Conservation (phyloP, 2,888 invertebrate species). For the Metallyticus violacea region DNA sequence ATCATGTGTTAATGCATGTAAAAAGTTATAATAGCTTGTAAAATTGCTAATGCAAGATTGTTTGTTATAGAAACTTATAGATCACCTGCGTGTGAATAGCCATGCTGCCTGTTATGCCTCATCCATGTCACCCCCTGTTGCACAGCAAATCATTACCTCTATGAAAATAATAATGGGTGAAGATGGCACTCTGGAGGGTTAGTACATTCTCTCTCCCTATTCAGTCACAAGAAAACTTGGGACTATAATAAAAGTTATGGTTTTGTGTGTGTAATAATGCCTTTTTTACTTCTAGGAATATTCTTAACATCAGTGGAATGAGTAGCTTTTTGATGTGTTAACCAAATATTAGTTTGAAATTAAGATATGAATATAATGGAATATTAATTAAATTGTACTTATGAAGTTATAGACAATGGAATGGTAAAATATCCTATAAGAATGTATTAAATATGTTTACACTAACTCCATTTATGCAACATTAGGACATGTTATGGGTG, state of each 20-base stretch:
- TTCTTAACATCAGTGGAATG: too few relatives aligned
- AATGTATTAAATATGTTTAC: too few relatives aligned
- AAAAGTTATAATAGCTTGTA: not conserved
- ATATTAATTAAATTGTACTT: too few relatives aligned
- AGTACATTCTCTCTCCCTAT: not conserved
- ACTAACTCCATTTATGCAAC: too few relatives aligned
- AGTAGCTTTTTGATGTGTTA: too few relatives aligned
- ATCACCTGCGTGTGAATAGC: constrained; percentile 72
- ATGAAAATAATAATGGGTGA: constrained; percentile 84
- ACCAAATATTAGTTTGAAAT: too few relatives aligned
- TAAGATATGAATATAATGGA: too few relatives aligned
- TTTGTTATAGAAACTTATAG: constrained; percentile 62
- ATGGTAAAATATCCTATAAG: too few relatives aligned
- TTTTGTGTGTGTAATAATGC: not conserved
- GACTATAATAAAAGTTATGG: not conserved
- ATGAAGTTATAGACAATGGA: too few relatives aligned
- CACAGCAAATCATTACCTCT: constrained; percentile 85
- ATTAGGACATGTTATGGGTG: too few relatives aligned
- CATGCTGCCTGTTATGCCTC: constrained; percentile 85
- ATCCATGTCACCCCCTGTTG: constrained; percentile 86
- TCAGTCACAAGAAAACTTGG: not conserved
- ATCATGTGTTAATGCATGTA: not conserved
- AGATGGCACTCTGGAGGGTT: constrained; percentile 70
- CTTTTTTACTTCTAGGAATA: too few relatives aligned
- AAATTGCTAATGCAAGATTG: not conserved